Base-by-base conservation (phyloP, 1,140 invertebrate species). In the Caenorhabditis brenneri region DNA sequence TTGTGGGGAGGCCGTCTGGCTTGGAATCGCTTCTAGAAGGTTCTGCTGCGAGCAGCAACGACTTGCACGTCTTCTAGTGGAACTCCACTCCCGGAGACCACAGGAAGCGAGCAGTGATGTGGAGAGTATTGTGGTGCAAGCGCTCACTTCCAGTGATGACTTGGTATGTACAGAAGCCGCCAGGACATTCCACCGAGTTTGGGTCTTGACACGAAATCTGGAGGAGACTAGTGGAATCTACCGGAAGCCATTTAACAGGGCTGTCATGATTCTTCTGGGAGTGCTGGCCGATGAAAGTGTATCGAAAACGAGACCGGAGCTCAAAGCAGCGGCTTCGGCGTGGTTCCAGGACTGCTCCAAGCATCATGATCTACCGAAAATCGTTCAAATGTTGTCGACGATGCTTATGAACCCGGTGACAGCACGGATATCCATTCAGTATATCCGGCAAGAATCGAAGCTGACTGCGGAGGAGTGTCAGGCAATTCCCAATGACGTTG, bases 361-460 rank as follows among this genome's bases (percentile, higher is more conserved):
- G 85, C 92, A 94, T 29, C 93, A 94, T 83, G 93, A 93, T 84
- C 93, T 94, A 39, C 93, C 94, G 5, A 94, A n/a, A 94, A 94
- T 90, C 90, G 94, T 10, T 91, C 94, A 95, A 0, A 92, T 97
- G 31, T 92, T 97, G 7, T 95, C 95, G 87, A 95, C 95, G 0
- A 94, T 96, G 90, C 91, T 97, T 2, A 91, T 97, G 1, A 94
- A 95, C 87, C 93, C 95, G 15, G 94, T 94, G 58, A 96, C 95
- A 0, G 94, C 95, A 80, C 93, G 96, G 33, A 93, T 97, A 84
- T 95, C 95, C 65, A 94, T 97, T 3, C 93, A 95, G 12, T 95
- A 96, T 89, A 94, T 95, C 0, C 95, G 94, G 89, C 94, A 89
- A 46, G 83, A 85, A 24, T 48, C 81, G 9, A 87, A 88, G 10